Base-by-base conservation (phyloP, 2,888 invertebrate species). In the Pristionchus japonicus region DNA sequence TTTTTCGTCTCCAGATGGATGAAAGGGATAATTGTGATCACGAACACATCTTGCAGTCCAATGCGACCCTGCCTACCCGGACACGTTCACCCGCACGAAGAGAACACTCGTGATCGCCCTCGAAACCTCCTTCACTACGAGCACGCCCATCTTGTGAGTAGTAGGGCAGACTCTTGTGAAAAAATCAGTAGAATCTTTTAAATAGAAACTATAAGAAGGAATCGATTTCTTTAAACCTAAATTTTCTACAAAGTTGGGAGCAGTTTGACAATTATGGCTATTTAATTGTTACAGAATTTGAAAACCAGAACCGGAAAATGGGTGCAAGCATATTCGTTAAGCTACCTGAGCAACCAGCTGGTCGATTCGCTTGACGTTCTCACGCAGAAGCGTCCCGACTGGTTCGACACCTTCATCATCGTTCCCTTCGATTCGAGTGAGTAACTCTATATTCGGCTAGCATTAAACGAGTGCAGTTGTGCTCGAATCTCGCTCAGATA, bases 401-500 rank as follows among this genome's bases (percentile, higher is more conserved):
- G 93, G 93, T 93, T 92, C 90, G 89, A 64, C 74, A 90, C 91
- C 85, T 93, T 88, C 90, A 89, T 92, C 37, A 89, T 92, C n/a
- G 90, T 91, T 89, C 93, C 93, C 49, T 93, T 93, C 88, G 92
- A 93, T 74, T 91, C 92, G 1, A 88, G 93, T 92, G 89, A 89
- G 88, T 49, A 17, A n/a, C 40, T 77, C 3, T 57, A 57, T 47
- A 13, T 47, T 47, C 47, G 13, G 47, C 13, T 47, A n/a, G n/a
- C n/a, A n/a, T n/a, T n/a, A n/a, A n/a, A n/a, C n/a, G n/a, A n/a
- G n/a, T n/a, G n/a, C n/a, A n/a, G n/a, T n/a, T n/a, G n/a, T n/a
- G n/a, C n/a, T n/a, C n/a, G n/a, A n/a, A n/a, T n/a, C n/a, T n/a
- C n/a, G n/a, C n/a, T n/a, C n/a, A n/a, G n/a, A n/a, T n/a, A n/a